Evolutionary conservation across 1,140 invertebrate genomes (phyloP).

Genomic region (Elymnias hypermnestra): DNA sequence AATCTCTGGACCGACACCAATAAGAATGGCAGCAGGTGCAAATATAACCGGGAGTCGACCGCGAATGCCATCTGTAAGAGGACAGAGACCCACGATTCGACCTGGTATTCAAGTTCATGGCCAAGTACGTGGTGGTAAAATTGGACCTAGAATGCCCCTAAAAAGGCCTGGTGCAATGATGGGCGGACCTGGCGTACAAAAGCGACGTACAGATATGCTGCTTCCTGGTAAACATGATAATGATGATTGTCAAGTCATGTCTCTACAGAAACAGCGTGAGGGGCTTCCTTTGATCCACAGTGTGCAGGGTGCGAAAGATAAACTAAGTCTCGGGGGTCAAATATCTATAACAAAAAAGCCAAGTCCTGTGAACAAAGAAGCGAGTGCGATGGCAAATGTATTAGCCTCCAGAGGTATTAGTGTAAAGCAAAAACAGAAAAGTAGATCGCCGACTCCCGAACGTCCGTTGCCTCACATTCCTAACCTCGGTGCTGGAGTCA

Average conservation of each 20-base stretch:
- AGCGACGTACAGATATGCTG: constrained; percentile 62
- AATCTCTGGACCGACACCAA: constrained; percentile 45
- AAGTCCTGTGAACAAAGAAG: constrained; percentile 78
- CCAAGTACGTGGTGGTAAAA: constrained; percentile 48
- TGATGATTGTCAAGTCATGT: constrained; percentile 77
- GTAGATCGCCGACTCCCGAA: constrained; percentile 62
- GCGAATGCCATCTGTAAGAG: constrained; percentile 44
- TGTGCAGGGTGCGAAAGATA: constrained; percentile 78
- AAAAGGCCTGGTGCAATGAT: constrained; percentile 46
- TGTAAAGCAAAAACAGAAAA: constrained; percentile 79
- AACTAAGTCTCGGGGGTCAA: constrained; percentile 67
- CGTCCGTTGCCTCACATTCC: constrained; percentile 65
- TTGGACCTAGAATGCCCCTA: constrained; percentile 51
- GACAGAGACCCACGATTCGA: constrained; percentile 47
- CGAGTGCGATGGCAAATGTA: constrained; percentile 84
- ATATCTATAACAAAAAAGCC: constrained; percentile 80
- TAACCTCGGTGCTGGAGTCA: constrained; percentile 85
- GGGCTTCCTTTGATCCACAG: constrained; percentile 84
- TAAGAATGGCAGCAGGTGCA: constrained; percentile 48
- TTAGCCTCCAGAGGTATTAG: constrained; percentile 85
- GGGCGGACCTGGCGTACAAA: constrained; percentile 38
- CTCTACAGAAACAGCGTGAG: constrained; percentile 83
- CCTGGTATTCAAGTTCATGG: constrained; percentile 60
- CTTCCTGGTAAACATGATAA: constrained; percentile 71
- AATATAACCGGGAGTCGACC: constrained; percentile 39